These are phyloP conservation scores for Standfussiana lucernea DNA, from an alignment of 2,888 invertebrate genomes.

Conservation along the genomic window DNA sequence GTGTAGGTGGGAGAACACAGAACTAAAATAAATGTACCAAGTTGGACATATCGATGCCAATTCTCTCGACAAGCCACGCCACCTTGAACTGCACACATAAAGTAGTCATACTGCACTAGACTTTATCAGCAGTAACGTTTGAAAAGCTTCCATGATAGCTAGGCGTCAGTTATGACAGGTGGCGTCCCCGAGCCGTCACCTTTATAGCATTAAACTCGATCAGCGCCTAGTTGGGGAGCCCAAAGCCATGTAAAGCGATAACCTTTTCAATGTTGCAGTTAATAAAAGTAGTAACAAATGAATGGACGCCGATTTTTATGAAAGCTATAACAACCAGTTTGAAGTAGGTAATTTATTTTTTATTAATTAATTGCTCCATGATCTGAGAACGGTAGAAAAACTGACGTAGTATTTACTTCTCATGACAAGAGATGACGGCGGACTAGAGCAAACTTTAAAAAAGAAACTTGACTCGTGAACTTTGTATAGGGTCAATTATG, in stretches of 20 bases:
- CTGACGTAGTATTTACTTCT: conserved; percentile 3
- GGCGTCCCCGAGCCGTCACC: not conserved
- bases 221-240: not conserved
- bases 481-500: not conserved
- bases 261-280: conserved; percentile 8
- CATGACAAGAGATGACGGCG: not conserved
- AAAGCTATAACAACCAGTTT: conserved; percentile 13
- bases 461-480: too few species aligned
- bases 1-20: not conserved
- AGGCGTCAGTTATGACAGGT: conserved; percentile 1
- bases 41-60: not conserved
- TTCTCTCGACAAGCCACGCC: not conserved
- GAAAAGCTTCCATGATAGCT: not conserved
- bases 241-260: not conserved
- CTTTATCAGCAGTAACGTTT: not conserved
- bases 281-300: conserved; percentile 12
- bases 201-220: conserved; percentile 1
- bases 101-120: not conserved
- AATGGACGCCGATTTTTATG: conserved; percentile 13
- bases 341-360: not conserved
- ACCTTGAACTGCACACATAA: not conserved
- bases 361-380: not conserved
- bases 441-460: not conserved
- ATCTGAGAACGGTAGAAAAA: conserved; percentile 22
- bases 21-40: not conserved